A percentile compares a stretch with the other conserved stretches of the same genome.
phyloP scores from a whole-genome alignment of 2,113 vertebrate genomes.

The Zosterops borbonicus region DNA sequence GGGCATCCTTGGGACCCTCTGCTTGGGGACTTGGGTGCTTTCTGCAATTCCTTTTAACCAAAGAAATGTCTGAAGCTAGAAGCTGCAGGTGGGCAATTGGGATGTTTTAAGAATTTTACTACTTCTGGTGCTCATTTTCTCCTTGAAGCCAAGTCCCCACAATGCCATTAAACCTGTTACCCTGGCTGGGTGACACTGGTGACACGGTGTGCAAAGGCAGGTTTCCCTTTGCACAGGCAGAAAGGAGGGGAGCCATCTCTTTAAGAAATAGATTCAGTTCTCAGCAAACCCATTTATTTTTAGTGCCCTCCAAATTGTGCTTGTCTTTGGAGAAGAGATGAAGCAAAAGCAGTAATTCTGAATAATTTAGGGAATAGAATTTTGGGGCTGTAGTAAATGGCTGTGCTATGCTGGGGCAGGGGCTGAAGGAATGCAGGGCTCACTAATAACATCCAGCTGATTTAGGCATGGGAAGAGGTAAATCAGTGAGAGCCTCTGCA shows the following conservation, averaged over 20 bases:
- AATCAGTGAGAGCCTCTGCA: background rate
- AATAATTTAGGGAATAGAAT: background rate
- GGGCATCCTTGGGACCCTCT: background rate
- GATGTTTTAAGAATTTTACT: background rate
- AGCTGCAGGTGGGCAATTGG: background rate
- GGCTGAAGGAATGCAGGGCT: background rate
- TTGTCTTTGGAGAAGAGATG: background rate
- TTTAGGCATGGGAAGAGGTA: background rate
- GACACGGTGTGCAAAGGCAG: background rate
- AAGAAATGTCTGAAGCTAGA: background rate
- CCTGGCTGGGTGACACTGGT: background rate
- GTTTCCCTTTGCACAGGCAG: background rate
- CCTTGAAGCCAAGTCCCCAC: background rate
- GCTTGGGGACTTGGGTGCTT: accelerated
- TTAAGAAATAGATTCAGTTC: background rate
- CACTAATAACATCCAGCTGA: background rate
- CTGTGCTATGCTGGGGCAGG: background rate
- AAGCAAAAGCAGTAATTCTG: background rate
- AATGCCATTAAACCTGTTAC: background rate
- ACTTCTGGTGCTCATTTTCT: background rate
- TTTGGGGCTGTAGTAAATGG: background rate
- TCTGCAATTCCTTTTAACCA: background rate
- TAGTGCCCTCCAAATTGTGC: background rate
- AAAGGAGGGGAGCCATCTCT: background rate
- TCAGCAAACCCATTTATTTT: background rate